Percentiles rank a stretch among this genome's conserved stretches.
Conservation (phyloP, 2,797 vertebrate species). For the Bovichtus variegatus region DNA sequence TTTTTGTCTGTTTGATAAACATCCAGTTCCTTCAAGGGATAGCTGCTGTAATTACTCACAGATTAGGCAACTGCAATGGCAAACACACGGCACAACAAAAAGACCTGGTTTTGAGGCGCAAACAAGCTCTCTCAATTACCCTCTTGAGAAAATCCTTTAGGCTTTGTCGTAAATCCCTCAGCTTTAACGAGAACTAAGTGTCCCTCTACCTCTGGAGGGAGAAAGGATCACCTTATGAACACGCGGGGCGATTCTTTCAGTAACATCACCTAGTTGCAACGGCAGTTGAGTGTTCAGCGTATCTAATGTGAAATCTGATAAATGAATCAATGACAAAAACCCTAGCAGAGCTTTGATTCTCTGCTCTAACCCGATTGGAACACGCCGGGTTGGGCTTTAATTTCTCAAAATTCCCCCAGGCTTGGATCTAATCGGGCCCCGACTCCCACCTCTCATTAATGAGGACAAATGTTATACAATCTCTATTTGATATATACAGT, state of each 20-base stretch:
- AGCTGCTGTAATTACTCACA: conserved; percentile 57
- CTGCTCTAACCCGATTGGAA: too few species aligned
- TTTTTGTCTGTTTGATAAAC: conserved; percentile 34
- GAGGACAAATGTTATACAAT: too few species aligned
- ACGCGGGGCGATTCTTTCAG: conserved; percentile 61
- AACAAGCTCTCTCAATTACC: conserved; percentile 67
- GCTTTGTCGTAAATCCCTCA: conserved; percentile 68
- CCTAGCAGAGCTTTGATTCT: too few species aligned
- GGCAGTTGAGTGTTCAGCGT: not conserved
- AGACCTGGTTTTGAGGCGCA: conserved; percentile 51
- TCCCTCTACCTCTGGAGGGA: conserved; percentile 47
- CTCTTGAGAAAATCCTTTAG: conserved; percentile 60
- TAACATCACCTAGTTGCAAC: conserved; percentile 43
- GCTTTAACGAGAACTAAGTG: conserved; percentile 61
- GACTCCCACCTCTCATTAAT: too few species aligned
- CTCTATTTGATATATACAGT: too few species aligned
- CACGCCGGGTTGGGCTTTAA: too few species aligned
- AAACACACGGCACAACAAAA: conserved; percentile 39
- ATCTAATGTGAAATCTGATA: not conserved
- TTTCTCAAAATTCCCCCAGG: too few species aligned
- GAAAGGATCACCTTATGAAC: conserved; percentile 46
- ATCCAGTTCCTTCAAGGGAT: conserved; percentile 43
- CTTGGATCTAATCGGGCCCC: too few species aligned
- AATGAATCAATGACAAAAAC: not conserved
- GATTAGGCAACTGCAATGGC: conserved; percentile 51